phyloP scores from a whole-genome alignment of 1,140 invertebrate genomes.

The Holotrichia oblita region DNA sequence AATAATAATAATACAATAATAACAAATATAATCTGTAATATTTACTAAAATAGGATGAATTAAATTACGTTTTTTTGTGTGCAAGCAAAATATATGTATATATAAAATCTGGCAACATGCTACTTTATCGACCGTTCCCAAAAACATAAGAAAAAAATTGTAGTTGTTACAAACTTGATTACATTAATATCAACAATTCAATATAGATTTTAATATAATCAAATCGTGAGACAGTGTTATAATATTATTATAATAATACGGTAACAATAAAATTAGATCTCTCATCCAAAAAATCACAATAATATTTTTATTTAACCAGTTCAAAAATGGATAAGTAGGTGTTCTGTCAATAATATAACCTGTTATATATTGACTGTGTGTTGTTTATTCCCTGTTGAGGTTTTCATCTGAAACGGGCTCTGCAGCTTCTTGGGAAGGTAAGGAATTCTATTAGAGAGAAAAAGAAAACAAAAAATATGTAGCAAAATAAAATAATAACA shows the following conservation, averaged over 20 bases:
- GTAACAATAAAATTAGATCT: conserved; percentile 29
- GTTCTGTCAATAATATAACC: neutral
- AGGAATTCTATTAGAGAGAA: conserved; percentile 70
- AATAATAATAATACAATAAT: neutral
- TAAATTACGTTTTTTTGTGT: neutral
- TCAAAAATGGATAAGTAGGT: conserved; percentile 3
- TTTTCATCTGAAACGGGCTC: conserved; percentile 74
- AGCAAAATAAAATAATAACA: conserved; percentile 44
- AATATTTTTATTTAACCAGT: conserved; percentile 15
- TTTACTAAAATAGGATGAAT: neutral
- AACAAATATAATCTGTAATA: neutral
- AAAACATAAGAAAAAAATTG: neutral
- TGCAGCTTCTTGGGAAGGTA: conserved; percentile 66
- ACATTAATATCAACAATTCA: neutral
- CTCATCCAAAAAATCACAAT: conserved; percentile 30
- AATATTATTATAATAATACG: neutral
- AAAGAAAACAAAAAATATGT: conserved; percentile 50
- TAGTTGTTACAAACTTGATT: neutral
- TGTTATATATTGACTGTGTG: neutral
- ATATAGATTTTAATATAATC: neutral
- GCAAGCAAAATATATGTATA: conserved; percentile 14
- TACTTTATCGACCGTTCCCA: neutral
- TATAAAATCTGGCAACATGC: neutral
- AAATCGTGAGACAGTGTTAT: neutral
- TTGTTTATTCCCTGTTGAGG: conserved; percentile 68